Conservation (phyloP, 2,888 invertebrate genomes). For the Ophion ventricosus region DNA sequence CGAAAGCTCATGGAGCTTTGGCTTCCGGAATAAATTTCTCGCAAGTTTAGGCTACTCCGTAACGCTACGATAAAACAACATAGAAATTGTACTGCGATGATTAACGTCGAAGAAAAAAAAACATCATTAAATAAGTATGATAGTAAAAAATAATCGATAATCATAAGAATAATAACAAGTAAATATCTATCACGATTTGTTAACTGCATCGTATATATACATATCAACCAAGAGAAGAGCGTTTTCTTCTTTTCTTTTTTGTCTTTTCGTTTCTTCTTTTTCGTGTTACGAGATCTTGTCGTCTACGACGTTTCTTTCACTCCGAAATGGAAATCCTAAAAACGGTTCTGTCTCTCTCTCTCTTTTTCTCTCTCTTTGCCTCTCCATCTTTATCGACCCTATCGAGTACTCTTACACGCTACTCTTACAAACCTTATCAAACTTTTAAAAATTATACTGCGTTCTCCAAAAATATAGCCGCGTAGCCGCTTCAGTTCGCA, state of each 20-base stretch:
- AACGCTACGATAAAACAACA: constrained; percentile 49
- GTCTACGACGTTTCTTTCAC: not conserved
- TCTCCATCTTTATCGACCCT: constrained; percentile 68
- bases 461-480: constrained; percentile 82
- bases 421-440: constrained; percentile 82
- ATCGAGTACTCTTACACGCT: constrained; percentile 76
- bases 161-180: constrained; percentile 62
- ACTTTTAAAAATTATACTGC: constrained; percentile 80
- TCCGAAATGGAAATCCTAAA: constrained; percentile 22
- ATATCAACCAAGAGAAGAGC: constrained; percentile 56
- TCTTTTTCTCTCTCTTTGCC: constrained; percentile 12
- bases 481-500: constrained; percentile 73
- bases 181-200: constrained; percentile 74
- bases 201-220: constrained; percentile 75
- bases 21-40: constrained; percentile 3
- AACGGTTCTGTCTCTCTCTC: constrained; percentile 1
- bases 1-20: constrained; percentile 13
- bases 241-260: constrained; percentile 44
- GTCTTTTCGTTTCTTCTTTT: constrained; percentile 37
- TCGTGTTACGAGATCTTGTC: not conserved
- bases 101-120: constrained; percentile 51
- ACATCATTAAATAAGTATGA: constrained; percentile 48
- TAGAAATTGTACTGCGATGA: constrained; percentile 54
- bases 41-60: constrained; percentile 17
- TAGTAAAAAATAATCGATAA: constrained; percentile 42